phyloP scores from a whole-genome alignment of 2,797 vertebrate genomes.

The Ara ararauna region DNA sequence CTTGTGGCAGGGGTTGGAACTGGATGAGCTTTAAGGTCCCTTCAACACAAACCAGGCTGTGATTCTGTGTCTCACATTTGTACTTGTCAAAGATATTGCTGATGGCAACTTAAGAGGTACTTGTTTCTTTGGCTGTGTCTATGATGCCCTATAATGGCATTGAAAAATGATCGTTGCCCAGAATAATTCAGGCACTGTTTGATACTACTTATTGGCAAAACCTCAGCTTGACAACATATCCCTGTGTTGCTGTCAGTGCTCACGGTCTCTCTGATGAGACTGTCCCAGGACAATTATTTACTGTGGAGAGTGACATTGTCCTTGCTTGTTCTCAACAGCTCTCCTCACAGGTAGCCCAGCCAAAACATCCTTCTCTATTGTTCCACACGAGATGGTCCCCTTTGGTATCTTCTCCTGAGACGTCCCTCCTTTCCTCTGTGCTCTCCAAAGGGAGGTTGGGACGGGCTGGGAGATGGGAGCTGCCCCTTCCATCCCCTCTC shows the following conservation, averaged over 20 bases:
- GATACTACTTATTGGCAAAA: not conserved
- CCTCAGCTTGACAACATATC: not conserved
- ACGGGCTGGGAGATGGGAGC: not conserved
- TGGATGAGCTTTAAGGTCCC: not conserved
- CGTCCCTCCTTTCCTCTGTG: not conserved
- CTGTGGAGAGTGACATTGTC: not conserved
- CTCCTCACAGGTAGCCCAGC: not conserved
- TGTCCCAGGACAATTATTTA: not conserved
- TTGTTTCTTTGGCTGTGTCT: not conserved
- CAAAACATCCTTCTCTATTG: not conserved
- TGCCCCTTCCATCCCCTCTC: not conserved
- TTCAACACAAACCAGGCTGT: not conserved
- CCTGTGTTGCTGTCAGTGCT: not conserved
- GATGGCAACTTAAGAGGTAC: not conserved
- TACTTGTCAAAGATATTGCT: not conserved
- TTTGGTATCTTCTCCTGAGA: not conserved
- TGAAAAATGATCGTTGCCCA: not conserved
- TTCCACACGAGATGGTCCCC: accelerated
- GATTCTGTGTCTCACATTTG: not conserved
- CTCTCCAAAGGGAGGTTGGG: not conserved
- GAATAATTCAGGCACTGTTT: not conserved
- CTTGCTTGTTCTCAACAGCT: not conserved
- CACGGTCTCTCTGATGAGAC: accelerated
- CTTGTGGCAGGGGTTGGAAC: not conserved
- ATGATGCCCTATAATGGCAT: accelerated